Base-by-base conservation (phyloP, 2,113 vertebrate species). In the Noturus placidus region DNA sequence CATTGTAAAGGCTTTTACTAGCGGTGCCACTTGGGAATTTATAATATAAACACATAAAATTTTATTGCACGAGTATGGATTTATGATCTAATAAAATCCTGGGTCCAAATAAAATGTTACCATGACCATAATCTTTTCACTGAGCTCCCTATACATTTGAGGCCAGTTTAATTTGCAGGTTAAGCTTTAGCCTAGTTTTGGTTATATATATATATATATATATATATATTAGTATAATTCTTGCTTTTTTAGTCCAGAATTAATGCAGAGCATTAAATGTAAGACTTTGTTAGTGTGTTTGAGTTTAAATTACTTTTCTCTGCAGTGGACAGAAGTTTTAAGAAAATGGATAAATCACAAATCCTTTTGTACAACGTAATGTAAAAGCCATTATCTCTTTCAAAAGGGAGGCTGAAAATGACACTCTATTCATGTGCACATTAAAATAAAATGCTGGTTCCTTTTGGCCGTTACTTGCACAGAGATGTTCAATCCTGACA, bases 401-500 rank as follows among this genome's bases (percentile, higher is more conserved):
- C 87, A 92, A 92, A 92, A 87, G 90, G 61, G 67, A 77, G 79
- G 35, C 59, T 84, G 86, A 87, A 92, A 92, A 90, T 88, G 88
- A 86, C 92, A 88, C 89, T 77, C 89, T 72, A 92, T 92, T 91
- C 90, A 87, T 91, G 91, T 87, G 14, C 88, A 89, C 72, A 92
- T 93, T 91, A 92, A 88, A 93, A 91, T 90, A 89, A 86, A 88
- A 93, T 87, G 88, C 89, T 63, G 92, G 92, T 91, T 93, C 87
- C 92, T 90, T 92, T 92, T 92, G 74, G 91, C 90, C 93, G 93
- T 94, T 94, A 93, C 94, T 94, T 93, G 93, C 92, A 87, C 90
- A 93, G 94, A 93, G 93, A 93, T 93, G 95, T 96, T 97, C 95
- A 95, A 97, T 97, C 89, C 85, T 86, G 86, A 92, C 90, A 93